Evolutionary conservation across 1,140 invertebrate genomes (phyloP).

Genomic region (Solenopsis fugax): DNA sequence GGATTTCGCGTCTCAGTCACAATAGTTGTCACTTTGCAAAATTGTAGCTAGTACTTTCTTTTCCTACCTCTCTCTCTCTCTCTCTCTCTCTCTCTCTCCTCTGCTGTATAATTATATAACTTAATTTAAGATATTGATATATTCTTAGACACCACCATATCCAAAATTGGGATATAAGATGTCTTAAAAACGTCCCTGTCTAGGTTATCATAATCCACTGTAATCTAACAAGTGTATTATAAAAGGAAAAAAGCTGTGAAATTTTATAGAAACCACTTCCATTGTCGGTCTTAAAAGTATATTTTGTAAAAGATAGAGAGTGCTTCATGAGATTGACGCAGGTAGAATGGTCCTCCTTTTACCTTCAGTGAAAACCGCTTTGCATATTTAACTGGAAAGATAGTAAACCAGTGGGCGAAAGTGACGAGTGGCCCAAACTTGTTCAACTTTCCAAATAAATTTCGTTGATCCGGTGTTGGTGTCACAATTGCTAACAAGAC

Average conservation of each 20-base stretch:
- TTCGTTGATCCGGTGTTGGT: slow-evolving; percentile 23
- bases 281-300: neutral
- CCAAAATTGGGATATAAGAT: no score
- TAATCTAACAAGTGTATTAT: neutral
- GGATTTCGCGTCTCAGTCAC: neutral
- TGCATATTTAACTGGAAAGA: slow-evolving; percentile 72
- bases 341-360: slow-evolving; percentile 41
- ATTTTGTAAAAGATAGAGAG: slow-evolving; percentile 56
- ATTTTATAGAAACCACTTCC: neutral
- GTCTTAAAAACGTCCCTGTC: no score
- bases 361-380: slow-evolving; percentile 71
- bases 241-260: neutral
- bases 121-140: neutral
- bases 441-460: slow-evolving; percentile 54
- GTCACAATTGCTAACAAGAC: neutral
- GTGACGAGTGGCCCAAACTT: slow-evolving; percentile 68
- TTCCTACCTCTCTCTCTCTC: neutral
- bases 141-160: no score
- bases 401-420: slow-evolving; percentile 67
- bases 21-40: neutral
- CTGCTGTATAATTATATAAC: neutral
- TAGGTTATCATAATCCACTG: neutral
- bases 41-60: no score
- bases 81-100: neutral
- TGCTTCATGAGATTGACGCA: neutral